Evolutionary conservation across 2,797 vertebrate species (phyloP).

Genomic region (Cephalopachus bancanus): DNA sequence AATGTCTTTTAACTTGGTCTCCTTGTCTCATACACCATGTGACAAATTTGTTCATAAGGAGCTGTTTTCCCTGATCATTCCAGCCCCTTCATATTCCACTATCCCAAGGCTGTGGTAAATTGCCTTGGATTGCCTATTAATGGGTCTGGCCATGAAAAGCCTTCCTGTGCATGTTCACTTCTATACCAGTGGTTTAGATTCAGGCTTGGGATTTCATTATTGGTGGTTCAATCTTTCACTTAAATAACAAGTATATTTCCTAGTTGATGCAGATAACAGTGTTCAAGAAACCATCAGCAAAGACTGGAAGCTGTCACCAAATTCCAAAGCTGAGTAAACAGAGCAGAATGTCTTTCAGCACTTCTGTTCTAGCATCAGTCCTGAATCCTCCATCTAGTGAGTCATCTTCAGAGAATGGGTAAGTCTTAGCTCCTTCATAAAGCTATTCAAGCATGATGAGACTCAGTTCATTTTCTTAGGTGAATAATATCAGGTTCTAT

Average conservation of each 20-base stretch:
- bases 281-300: accelerated
- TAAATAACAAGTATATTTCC: too few species aligned
- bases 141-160: neutral
- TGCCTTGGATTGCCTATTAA: neutral
- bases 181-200: accelerated
- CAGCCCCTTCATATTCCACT: too few species aligned
- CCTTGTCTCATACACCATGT: neutral
- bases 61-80: neutral
- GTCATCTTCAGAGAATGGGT: neutral
- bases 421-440: neutral
- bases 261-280: neutral
- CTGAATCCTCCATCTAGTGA: too few species aligned
- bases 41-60: neutral
- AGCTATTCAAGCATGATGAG: too few species aligned
- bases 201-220: neutral
- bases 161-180: neutral
- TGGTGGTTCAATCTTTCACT: neutral
- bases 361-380: neutral
- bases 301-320: neutral
- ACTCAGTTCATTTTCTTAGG: accelerated
- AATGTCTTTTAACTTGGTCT: neutral
- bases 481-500: accelerated
- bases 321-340: neutral
- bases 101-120: neutral
- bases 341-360: neutral